phyloP scores from a whole-genome alignment of 2,888 invertebrate species.

The Hipparchia semele region DNA sequence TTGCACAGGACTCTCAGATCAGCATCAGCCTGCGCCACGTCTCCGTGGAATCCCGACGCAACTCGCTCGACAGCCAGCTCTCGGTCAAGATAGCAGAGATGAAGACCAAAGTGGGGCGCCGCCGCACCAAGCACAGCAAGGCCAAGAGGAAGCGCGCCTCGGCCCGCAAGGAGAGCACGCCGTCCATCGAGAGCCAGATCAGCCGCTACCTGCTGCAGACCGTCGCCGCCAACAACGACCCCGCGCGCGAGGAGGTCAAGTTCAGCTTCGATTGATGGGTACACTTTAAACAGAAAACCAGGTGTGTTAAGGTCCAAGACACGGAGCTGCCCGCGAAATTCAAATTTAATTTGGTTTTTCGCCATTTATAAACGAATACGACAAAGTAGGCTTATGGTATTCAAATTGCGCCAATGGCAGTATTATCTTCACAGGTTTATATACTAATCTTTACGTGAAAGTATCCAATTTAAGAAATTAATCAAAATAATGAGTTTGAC shows the following conservation, averaged over 20 bases:
- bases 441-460: no score
- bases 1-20: constrained; percentile 83
- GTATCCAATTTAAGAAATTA: no score
- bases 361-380: no score
- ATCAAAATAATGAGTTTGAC: no score
- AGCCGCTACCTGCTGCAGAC: constrained; percentile 86
- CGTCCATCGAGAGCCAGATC: constrained; percentile 91
- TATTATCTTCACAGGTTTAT: no score
- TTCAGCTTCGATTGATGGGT: constrained; percentile 70
- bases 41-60: constrained; percentile 92
- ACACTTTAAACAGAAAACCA: no score
- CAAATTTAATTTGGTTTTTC: no score
- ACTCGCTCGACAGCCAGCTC: constrained; percentile 94
- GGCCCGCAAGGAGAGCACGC: constrained; percentile 86
- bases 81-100: constrained; percentile 93
- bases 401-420: no score
- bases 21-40: constrained; percentile 92
- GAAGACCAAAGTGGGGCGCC: constrained; percentile 87
- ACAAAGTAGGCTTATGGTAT: no score
- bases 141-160: constrained; percentile 71
- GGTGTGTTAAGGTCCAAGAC: no score
- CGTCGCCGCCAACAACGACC: constrained; percentile 81
- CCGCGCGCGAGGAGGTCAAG: constrained; percentile 79
- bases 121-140: constrained; percentile 74
- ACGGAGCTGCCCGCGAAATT: no score